phyloP scores from a whole-genome alignment of 2,797 vertebrate species.

The Lycodopsis pacificus region DNA sequence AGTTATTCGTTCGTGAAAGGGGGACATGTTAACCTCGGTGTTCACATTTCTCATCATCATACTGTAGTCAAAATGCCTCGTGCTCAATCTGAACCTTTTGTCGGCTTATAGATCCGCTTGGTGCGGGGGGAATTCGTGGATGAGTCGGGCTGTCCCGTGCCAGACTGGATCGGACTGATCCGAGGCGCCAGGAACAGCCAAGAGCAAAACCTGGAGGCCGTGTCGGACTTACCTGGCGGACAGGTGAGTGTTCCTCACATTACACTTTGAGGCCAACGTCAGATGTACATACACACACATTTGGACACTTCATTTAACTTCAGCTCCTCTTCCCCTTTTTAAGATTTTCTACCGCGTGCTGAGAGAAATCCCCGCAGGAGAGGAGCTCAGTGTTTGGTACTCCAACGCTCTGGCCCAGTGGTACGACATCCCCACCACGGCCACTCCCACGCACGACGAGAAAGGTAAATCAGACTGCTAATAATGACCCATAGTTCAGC shows the following conservation, averaged over 20 bases:
- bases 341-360: slow-evolving; percentile 95
- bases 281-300: not conserved
- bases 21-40: not conserved
- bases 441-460: slow-evolving; percentile 97
- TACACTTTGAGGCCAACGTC: not conserved
- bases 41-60: not conserved
- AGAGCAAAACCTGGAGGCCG: slow-evolving; percentile 96
- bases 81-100: not conserved
- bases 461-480: slow-evolving; percentile 87
- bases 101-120: slow-evolving; percentile 86
- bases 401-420: slow-evolving; percentile 95
- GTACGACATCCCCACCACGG: slow-evolving; percentile 94
- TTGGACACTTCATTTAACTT: not conserved
- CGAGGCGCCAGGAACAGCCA: slow-evolving; percentile 93
- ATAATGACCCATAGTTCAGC: not conserved
- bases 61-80: accelerated
- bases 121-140: slow-evolving; percentile 94
- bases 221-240: slow-evolving; percentile 95
- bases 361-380: slow-evolving; percentile 92
- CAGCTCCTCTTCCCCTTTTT: not conserved
- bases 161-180: slow-evolving; percentile 97
- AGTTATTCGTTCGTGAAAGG: not conserved
- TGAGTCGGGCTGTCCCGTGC: slow-evolving; percentile 89
- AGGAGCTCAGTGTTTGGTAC: slow-evolving; percentile 97
- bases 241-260: slow-evolving; percentile 85